Evolutionary conservation across 2,888 invertebrate species (phyloP), one percentile per base, ranked within the genome.

Genomic region (Atherix ibis): DNA sequence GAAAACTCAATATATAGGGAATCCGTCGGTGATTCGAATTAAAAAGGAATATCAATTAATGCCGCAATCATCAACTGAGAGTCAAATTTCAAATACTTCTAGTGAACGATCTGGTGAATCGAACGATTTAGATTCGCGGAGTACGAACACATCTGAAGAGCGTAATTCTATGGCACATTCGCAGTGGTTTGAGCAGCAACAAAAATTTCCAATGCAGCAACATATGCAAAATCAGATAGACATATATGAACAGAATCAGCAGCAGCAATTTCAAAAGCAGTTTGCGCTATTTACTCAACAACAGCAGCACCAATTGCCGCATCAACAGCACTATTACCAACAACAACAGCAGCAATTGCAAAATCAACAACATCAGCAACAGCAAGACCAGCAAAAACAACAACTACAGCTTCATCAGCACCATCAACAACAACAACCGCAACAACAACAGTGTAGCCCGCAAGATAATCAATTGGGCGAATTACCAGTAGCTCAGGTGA

Each of bases 41-140:
- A 26, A 27, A 17, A 38, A 13, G 8, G 38, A 38, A 16, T 32
- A 35, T 18, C 24, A 27, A 25, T 42, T 54, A 33, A 61, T 72
- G 14, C 71, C 72, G 3, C 73, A 73, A 45, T 73, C 73, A 73
- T 73, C 73, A 4, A 70, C 69, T 35, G 74, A 74, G 49, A 73
- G 73, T 22, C 72, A 73, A 51, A 66, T 71, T 56, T 73, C 72
- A 8, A 71, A 73, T 49, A 73, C 73, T 45, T 73, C 73, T 3
- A 73, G 72, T 40, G 73, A 73, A 46, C 70, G 71, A 19, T 61
- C 67, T 15, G 59, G 67, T 25, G 71, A 70, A 31, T 70, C 70
- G 9, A 70, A 71, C 8, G 72, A 72, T 48, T 70, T 69, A 35
- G 70, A 71, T 29, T 69, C 70, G 42, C 56, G 64, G 49, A 71